Percentiles rank a stretch among this genome's conserved stretches.
Conservation (phyloP, 2,113 vertebrate genomes). For the Misgurnus anguillicaudatus region DNA sequence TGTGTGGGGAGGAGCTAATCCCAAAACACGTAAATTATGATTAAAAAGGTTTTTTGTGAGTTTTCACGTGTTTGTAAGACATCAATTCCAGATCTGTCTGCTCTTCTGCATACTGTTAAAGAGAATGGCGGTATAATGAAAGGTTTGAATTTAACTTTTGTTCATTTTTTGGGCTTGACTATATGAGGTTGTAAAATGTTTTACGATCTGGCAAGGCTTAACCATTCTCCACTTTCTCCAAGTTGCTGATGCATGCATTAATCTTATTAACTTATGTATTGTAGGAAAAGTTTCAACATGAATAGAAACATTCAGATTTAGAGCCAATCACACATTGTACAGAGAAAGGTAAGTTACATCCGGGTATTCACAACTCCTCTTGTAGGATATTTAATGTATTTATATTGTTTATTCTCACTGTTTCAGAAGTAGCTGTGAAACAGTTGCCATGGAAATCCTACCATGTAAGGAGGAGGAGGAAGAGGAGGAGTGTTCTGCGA, state of each 20-base stretch:
- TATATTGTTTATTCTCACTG: neutral
- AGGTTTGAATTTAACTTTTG: neutral
- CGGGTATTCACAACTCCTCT: neutral
- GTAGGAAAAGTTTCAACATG: neutral
- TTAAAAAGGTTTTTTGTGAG: constrained; percentile 9
- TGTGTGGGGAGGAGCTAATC: neutral
- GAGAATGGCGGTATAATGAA: neutral
- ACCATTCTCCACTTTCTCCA: neutral
- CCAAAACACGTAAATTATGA: constrained; percentile 25
- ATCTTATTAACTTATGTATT: neutral
- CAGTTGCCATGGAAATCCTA: constrained; percentile 37
- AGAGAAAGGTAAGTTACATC: too few relatives aligned
- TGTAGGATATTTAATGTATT: neutral
- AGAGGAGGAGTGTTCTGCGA: constrained; percentile 33
- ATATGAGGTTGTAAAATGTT: neutral
- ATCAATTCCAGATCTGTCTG: neutral
- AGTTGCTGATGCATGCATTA: too few relatives aligned
- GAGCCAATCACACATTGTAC: neutral
- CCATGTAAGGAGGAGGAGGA: constrained; percentile 9
- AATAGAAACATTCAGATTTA: neutral
- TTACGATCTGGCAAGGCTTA: neutral
- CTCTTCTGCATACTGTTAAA: neutral
- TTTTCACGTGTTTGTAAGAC: neutral
- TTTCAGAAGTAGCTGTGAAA: constrained; percentile 6
- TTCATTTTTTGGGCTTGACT: neutral